phyloP scores from a whole-genome alignment of 2,797 vertebrate species.

The Anguilla marmorata region DNA sequence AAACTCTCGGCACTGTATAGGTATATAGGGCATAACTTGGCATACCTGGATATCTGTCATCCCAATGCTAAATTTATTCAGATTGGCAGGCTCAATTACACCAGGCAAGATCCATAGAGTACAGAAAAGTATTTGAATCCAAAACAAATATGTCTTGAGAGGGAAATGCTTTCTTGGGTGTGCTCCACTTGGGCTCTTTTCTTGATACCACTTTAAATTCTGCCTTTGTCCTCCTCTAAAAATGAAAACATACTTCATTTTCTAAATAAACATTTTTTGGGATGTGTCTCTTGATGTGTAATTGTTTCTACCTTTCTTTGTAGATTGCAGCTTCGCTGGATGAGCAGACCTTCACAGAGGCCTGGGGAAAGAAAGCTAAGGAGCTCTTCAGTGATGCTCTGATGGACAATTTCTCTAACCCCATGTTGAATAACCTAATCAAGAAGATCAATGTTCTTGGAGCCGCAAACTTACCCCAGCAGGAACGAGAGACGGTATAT shows the following conservation, averaged over 20 bases:
- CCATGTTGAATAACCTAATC: constrained; percentile 71
- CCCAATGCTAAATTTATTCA: no score
- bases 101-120: no score
- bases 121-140: no score
- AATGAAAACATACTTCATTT: background rate
- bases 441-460: constrained; percentile 77
- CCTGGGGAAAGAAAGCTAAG: constrained; percentile 88
- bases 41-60: no score
- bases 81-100: no score
- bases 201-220: background rate
- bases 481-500: constrained; percentile 76
- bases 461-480: constrained; percentile 77
- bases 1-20: no score
- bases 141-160: no score
- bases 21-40: no score
- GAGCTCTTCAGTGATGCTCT: constrained; percentile 48
- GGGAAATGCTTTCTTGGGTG: no score
- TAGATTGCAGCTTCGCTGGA: constrained; percentile 80
- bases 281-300: background rate
- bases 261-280: background rate
- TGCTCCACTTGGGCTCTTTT: background rate
- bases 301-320: background rate
- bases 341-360: constrained; percentile 81
- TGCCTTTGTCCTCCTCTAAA: background rate
- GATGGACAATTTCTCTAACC: constrained; percentile 63